Evolutionary conservation across 2,797 vertebrate genomes (phyloP).

Genomic region (Coccyzus lansbergi): DNA sequence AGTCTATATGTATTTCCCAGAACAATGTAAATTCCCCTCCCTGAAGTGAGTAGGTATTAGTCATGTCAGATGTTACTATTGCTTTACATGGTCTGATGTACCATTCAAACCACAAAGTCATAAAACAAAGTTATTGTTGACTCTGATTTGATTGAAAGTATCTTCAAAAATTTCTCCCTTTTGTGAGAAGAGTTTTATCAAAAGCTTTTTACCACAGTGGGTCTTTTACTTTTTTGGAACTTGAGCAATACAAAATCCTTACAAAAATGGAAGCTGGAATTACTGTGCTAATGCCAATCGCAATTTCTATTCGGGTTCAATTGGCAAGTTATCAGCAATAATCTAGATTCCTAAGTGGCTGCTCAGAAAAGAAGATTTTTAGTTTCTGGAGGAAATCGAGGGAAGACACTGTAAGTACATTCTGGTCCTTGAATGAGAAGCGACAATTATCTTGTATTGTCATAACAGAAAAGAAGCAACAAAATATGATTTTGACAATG

Average conservation of each 20-base stretch:
- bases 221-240: background rate
- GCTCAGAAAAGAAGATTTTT: background rate
- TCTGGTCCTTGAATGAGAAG: background rate
- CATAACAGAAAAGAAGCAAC: background rate
- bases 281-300: background rate
- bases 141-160: constrained; percentile 3
- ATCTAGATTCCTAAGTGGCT: background rate
- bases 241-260: background rate
- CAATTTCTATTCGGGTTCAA: background rate
- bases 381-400: background rate
- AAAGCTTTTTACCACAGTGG: background rate
- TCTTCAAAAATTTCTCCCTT: background rate
- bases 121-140: background rate
- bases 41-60: background rate
- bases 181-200: background rate
- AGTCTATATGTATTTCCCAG: background rate
- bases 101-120: background rate
- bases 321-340: background rate
- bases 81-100: constrained; percentile 2
- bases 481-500: background rate
- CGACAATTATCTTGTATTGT: background rate
- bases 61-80: background rate
- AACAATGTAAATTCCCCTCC: constrained; percentile 7
- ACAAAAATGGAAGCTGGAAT: background rate
- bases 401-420: background rate